Percentiles rank a stretch among this genome's conserved stretches.
phyloP scores from a whole-genome alignment of 2,888 invertebrate species.

The Limenitis arthemis region DNA sequence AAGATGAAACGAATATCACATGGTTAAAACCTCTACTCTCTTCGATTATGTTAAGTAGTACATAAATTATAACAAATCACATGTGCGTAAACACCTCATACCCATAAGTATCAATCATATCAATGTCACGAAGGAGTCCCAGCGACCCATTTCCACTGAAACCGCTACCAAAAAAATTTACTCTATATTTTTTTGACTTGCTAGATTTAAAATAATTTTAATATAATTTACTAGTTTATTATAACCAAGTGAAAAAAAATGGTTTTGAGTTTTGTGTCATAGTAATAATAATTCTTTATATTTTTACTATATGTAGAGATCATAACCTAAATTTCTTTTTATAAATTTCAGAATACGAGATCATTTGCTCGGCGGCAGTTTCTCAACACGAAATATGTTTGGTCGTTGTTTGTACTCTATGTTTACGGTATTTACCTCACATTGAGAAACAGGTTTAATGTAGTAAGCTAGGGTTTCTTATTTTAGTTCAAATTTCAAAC shows the following conservation, averaged over 20 bases:
- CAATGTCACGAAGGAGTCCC: constrained; percentile 58
- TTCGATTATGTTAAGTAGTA: neutral
- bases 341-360: constrained; percentile 40
- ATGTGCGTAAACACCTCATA: constrained; percentile 14
- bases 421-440: constrained; percentile 46
- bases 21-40: neutral
- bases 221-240: too few relatives aligned
- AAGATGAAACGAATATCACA: too few relatives aligned
- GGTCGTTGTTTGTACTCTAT: constrained; percentile 51
- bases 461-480: constrained; percentile 22
- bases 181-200: too few relatives aligned
- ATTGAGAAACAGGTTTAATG: constrained; percentile 26
- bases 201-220: too few relatives aligned
- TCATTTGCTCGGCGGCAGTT: constrained; percentile 38
- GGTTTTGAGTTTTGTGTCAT: too few relatives aligned
- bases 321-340: too few relatives aligned
- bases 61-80: constrained; percentile 15
- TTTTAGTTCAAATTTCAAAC: neutral
- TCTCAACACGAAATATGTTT: constrained; percentile 46
- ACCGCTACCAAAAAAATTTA: constrained; percentile 33
- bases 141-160: constrained; percentile 51
- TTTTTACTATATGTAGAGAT: too few relatives aligned
- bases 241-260: too few relatives aligned
- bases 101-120: constrained; percentile 31
- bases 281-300: too few relatives aligned